Percentiles rank a stretch among this genome's conserved stretches.
Evolutionary conservation across 2,113 vertebrate species (phyloP).

Genomic region (Ellobius talpinus): DNA sequence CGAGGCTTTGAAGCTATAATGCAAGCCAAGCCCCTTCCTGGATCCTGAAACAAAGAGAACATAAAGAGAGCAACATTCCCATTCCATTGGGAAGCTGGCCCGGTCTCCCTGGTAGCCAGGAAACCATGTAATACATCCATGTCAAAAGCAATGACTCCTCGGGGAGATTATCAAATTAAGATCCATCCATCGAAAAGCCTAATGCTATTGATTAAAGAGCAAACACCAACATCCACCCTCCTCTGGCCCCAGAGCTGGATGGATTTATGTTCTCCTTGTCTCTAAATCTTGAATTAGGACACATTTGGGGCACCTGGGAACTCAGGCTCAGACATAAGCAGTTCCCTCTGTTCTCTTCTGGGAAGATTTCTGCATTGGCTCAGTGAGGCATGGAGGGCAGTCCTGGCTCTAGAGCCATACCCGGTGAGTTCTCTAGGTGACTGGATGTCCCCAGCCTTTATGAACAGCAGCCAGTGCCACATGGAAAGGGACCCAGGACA

Average conservation of each 20-base stretch:
- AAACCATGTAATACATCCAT: slow-evolving; percentile 59
- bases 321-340: slow-evolving; percentile 40
- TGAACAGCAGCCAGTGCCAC: background rate
- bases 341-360: background rate
- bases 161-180: slow-evolving; percentile 71
- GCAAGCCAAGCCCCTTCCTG: slow-evolving; percentile 67
- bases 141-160: slow-evolving; percentile 54
- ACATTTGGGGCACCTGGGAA: background rate
- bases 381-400: background rate
- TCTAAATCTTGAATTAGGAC: slow-evolving; percentile 52
- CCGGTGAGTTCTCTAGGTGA: background rate
- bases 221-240: slow-evolving; percentile 51
- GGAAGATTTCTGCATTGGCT: background rate
- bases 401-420: background rate
- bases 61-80: background rate
- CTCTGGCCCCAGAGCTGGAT: background rate
- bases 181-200: slow-evolving; percentile 64
- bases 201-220: slow-evolving; percentile 78
- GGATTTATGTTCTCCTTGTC: slow-evolving; percentile 19
- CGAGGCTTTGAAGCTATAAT: slow-evolving; percentile 67
- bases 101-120: slow-evolving; percentile 53
- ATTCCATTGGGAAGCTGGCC: slow-evolving; percentile 38
- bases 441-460: background rate
- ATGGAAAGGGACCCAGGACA: background rate
- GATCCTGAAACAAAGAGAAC: background rate